Evolutionary conservation across 2,888 invertebrate genomes (phyloP).

Genomic region (Creontiades dilutus): DNA sequence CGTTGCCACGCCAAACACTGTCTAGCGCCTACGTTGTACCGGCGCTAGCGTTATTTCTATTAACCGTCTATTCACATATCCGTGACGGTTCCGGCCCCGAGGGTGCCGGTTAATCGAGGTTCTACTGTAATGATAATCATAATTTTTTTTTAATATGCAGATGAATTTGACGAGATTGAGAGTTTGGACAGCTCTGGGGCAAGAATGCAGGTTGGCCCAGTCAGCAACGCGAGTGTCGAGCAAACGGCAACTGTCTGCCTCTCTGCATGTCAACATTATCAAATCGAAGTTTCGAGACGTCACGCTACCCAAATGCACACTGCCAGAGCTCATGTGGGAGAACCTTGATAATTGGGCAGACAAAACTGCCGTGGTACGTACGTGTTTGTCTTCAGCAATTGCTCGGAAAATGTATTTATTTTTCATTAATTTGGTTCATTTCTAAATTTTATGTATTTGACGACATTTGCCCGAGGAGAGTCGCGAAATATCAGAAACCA

Average conservation of each 20-base stretch:
- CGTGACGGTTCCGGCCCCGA: too few species aligned
- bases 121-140: too few species aligned
- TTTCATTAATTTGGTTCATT: too few species aligned
- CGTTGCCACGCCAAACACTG: too few species aligned
- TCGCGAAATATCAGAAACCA: too few species aligned
- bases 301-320: slow-evolving; percentile 73
- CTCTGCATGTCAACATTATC: slow-evolving; percentile 17
- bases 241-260: neutral
- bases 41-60: too few species aligned
- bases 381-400: neutral
- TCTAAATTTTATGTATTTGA: too few species aligned
- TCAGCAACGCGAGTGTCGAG: neutral
- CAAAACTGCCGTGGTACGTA: slow-evolving; percentile 83
- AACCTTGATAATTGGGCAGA: slow-evolving; percentile 84
- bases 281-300: slow-evolving; percentile 75
- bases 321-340: slow-evolving; percentile 84
- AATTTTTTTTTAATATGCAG: neutral
- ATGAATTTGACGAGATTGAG: neutral
- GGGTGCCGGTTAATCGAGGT: too few species aligned
- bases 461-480: too few species aligned
- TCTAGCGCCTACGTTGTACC: too few species aligned
- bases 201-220: neutral
- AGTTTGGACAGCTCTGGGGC: neutral
- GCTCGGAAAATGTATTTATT: too few species aligned
- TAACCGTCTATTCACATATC: too few species aligned